Evolutionary conservation across 2,888 invertebrate genomes (phyloP).

Genomic region (Crossocerus cetratus): DNA sequence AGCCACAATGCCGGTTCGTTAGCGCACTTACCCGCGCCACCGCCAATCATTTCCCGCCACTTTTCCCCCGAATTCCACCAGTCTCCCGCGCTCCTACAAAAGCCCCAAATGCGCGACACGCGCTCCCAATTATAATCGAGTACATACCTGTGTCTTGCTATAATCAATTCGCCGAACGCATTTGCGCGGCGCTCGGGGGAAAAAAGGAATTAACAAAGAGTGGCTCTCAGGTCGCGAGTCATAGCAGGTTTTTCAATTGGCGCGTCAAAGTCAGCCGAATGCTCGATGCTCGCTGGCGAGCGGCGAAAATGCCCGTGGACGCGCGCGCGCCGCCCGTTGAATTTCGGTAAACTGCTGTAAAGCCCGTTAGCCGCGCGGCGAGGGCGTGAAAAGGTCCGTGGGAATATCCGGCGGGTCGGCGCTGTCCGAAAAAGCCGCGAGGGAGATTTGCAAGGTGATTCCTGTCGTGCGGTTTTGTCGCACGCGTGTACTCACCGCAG

Average conservation of each 20-base stretch:
- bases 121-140: not conserved
- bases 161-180: not conserved
- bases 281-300: not conserved
- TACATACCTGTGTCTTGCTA: not conserved
- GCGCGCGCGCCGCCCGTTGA: not conserved
- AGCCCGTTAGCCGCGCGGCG: not conserved
- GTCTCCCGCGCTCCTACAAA: not conserved
- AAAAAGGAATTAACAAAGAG: not conserved
- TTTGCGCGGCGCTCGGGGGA: not conserved
- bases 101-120: not conserved
- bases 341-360: not conserved
- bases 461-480: too few species aligned
- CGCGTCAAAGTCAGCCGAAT: not conserved
- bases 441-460: not conserved
- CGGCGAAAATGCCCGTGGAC: not conserved
- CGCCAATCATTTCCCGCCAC: slow-evolving; percentile 4
- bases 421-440: not conserved
- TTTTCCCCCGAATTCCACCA: not conserved
- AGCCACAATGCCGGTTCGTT: slow-evolving; percentile 45
- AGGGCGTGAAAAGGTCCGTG: not conserved
- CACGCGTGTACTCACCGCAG: too few species aligned
- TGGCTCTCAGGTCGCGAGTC: not conserved
- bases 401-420: not conserved
- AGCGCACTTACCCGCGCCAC: slow-evolving; percentile 25
- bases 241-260: slow-evolving; percentile 2